These are phyloP conservation scores for Zosterops hypoxanthus DNA, from an alignment of 2,113 vertebrate genomes.

Conservation along the genomic window DNA sequence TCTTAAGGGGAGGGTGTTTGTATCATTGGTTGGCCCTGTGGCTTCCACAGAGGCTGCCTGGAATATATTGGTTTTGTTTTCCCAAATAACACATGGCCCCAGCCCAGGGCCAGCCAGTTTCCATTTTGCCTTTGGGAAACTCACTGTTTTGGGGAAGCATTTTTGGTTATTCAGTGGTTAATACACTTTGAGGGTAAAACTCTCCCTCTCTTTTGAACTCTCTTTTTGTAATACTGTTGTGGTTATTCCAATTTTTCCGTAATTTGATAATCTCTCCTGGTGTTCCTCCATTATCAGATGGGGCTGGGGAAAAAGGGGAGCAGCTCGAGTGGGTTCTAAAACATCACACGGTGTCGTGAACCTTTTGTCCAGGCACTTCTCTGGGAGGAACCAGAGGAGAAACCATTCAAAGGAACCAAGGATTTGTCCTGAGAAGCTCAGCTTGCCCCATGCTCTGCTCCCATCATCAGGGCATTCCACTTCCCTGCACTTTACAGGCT, in stretches of 20 bases:
- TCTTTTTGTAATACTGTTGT: not conserved
- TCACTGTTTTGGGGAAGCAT: not conserved
- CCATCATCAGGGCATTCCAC: fast-evolving
- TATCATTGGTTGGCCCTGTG: too few species aligned
- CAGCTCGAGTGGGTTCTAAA: not conserved
- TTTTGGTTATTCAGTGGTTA: not conserved
- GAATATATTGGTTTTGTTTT: not conserved
- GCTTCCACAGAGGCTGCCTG: not conserved
- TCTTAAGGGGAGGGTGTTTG: not conserved
- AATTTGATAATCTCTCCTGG: not conserved
- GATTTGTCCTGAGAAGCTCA: not conserved
- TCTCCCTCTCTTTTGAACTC: not conserved
- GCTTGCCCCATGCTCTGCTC: not conserved
- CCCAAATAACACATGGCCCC: too few species aligned
- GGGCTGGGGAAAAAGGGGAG: not conserved
- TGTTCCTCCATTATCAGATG: not conserved
- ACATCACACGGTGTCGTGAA: not conserved
- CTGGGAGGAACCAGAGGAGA: not conserved
- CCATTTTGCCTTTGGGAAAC: not conserved
- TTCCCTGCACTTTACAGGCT: not conserved
- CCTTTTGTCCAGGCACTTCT: not conserved
- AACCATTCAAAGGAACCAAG: not conserved
- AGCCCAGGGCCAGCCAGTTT: too few species aligned
- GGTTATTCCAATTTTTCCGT: not conserved
- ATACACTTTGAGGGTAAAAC: not conserved